phyloP scores from a whole-genome alignment of 2,888 invertebrate genomes.

The Caenorhabditis sp. region DNA sequence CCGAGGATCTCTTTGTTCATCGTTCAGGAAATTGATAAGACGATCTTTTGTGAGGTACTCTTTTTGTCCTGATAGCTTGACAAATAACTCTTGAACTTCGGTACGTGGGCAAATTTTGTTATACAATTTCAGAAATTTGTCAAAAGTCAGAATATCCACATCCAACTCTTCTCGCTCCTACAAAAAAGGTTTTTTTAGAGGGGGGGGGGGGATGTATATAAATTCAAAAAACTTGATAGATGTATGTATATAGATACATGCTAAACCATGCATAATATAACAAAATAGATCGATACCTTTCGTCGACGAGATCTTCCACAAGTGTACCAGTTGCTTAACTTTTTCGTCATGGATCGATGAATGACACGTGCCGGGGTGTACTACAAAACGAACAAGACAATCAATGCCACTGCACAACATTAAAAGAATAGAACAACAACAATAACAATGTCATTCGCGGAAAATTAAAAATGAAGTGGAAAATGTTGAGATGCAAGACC shows the following conservation, averaged over 20 bases:
- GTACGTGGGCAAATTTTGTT: constrained; percentile 98
- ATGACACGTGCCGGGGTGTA: constrained; percentile 57
- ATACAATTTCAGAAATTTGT: constrained; percentile 96
- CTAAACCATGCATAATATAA: constrained; percentile 18
- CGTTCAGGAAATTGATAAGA: constrained; percentile 68
- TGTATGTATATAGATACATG: background rate
- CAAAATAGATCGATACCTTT: constrained; percentile 49
- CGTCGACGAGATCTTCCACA: constrained; percentile 49
- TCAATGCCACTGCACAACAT: constrained; percentile 5
- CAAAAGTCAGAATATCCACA: constrained; percentile 92
- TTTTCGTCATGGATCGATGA: constrained; percentile 58
- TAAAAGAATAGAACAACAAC: background rate
- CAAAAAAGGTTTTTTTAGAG: constrained; percentile 19
- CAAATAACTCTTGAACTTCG: constrained; percentile 95
- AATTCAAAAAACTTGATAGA: background rate
- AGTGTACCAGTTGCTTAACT: constrained; percentile 61
- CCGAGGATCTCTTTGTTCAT: constrained; percentile 94
- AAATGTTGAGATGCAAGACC: constrained; percentile 15
- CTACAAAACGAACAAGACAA: constrained; percentile 43
- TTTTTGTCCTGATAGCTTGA: constrained; percentile 69
- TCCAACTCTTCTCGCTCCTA: constrained; percentile 89
- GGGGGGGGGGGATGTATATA: too few relatives aligned
- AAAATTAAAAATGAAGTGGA: constrained; percentile 6
- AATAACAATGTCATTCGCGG: background rate
- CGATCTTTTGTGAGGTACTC: constrained; percentile 68